Base-by-base conservation (phyloP, 2,113 vertebrate species). In the Hemicordylus capensis region DNA sequence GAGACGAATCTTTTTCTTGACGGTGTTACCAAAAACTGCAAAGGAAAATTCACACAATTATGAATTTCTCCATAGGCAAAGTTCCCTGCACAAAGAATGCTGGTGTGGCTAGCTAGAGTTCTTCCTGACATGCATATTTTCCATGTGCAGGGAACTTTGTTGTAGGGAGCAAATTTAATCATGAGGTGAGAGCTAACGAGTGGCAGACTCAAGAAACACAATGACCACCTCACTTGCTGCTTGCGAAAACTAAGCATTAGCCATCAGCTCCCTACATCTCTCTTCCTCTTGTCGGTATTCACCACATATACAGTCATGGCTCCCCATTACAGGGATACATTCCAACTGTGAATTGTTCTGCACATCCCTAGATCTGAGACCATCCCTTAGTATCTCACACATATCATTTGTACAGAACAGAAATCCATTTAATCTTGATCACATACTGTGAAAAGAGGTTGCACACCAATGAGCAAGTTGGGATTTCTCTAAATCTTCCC, bases 351-450 rank as follows among this genome's bases (percentile, higher is more conserved):
- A 20, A 67, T n/a, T 15, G 20, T 22, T 67, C 28, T 76, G n/a
- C 20, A 63, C 56, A n/a, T n/a, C n/a, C n/a, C n/a, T n/a, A n/a
- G n/a, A n/a, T n/a, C n/a, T n/a, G n/a, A n/a, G n/a, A n/a, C n/a
- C n/a, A n/a, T n/a, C n/a, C n/a, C n/a, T n/a, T n/a, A n/a, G n/a
- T n/a, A n/a, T n/a, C 61, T 24, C 28, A 59, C n/a, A 85, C 39
- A 59, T 1, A 15, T 87, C 24, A 83, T 42, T 54, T 67, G 76
- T 92, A 93, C 26, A 95, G 87, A 96, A 90, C 70, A 34, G 10
- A 94, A 92, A 91, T 81, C 80, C 0, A 1, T 91, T 95, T 95
- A 93, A 95, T 91, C 81, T 87, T 81, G 59, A 93, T 93, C 74
- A 93, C 17, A 28, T 70, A 93, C 73, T 87, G 77, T 42, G n/a